A percentile compares a stretch with the other conserved stretches of the same genome.
phyloP scores from a whole-genome alignment of 2,113 vertebrate genomes.

The Dermatemys mawii region DNA sequence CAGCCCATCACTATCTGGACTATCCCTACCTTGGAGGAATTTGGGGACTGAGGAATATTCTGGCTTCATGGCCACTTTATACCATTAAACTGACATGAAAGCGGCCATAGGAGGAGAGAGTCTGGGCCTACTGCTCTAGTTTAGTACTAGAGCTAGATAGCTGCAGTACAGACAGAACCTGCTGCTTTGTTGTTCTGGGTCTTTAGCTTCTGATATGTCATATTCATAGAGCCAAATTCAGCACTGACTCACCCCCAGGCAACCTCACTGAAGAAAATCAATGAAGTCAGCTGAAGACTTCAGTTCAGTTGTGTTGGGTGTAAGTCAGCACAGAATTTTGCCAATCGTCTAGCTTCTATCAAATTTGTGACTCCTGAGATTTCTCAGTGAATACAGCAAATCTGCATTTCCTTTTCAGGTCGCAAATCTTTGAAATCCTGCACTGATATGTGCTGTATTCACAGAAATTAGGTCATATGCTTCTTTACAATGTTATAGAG shows the following conservation, averaged over 20 bases:
- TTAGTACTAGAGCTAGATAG: background rate
- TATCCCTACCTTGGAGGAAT: background rate
- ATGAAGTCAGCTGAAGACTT: background rate
- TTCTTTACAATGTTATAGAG: background rate
- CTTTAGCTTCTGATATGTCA: background rate
- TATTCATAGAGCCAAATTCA: background rate
- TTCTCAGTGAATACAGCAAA: background rate
- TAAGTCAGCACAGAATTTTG: background rate
- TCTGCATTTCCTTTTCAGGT: background rate
- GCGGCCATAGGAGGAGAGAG: rapidly evolving
- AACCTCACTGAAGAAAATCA: background rate
- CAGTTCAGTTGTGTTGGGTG: background rate
- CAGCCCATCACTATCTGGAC: background rate
- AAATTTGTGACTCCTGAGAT: background rate
- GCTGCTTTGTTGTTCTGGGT: conserved; percentile 3
- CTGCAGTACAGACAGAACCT: background rate
- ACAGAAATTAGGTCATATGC: background rate
- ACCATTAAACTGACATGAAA: rapidly evolving
- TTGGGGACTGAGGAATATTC: background rate
- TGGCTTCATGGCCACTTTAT: rapidly evolving
- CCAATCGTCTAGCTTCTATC: background rate
- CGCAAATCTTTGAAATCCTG: background rate
- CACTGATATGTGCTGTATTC: background rate
- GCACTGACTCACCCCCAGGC: conserved; percentile 4
- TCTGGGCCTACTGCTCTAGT: rapidly evolving